Conservation (phyloP, 1,140 invertebrate species). For the Dolichoris vasculosae region DNA sequence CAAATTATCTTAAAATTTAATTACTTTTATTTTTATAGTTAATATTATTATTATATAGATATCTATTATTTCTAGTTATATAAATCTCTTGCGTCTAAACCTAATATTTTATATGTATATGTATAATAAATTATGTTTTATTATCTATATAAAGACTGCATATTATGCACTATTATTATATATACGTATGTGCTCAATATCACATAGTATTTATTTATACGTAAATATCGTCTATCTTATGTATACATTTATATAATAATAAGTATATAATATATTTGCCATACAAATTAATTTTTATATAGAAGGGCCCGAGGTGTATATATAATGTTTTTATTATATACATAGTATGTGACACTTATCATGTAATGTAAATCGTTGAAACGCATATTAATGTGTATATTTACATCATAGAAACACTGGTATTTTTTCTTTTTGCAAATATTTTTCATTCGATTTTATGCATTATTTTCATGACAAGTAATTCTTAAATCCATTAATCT, state of each 20-base stretch:
- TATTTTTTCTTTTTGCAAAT: slow-evolving; percentile 17
- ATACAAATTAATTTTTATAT: not conserved
- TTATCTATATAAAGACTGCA: slow-evolving; percentile 21
- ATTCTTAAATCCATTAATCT: not conserved
- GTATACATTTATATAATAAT: slow-evolving; percentile 3
- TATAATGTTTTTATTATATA: not conserved
- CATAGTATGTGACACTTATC: slow-evolving; percentile 7
- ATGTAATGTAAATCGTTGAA: slow-evolving; percentile 24
- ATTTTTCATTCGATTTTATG: no score
- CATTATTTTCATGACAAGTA: not conserved
- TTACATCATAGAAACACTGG: slow-evolving; percentile 24
- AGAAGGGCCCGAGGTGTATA: slow-evolving; percentile 9
- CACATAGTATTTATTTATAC: slow-evolving; percentile 17
- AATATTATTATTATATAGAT: slow-evolving; percentile 39
- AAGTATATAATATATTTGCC: slow-evolving; percentile 4
- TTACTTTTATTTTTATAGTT: slow-evolving; percentile 39
- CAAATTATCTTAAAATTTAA: slow-evolving; percentile 6
- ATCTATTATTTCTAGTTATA: slow-evolving; percentile 37
- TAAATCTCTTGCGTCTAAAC: slow-evolving; percentile 35
- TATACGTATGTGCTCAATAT: not conserved
- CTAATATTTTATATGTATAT: slow-evolving; percentile 26
- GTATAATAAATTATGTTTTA: slow-evolving; percentile 10
- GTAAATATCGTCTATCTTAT: not conserved
- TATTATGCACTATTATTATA: not conserved
- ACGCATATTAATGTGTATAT: slow-evolving; percentile 6